Evolutionary conservation across 64 coral and sea anemone species (phyloP), one percentile per base, ranked within the genome.

Genomic region (Stichodactyla mertensii): DNA sequence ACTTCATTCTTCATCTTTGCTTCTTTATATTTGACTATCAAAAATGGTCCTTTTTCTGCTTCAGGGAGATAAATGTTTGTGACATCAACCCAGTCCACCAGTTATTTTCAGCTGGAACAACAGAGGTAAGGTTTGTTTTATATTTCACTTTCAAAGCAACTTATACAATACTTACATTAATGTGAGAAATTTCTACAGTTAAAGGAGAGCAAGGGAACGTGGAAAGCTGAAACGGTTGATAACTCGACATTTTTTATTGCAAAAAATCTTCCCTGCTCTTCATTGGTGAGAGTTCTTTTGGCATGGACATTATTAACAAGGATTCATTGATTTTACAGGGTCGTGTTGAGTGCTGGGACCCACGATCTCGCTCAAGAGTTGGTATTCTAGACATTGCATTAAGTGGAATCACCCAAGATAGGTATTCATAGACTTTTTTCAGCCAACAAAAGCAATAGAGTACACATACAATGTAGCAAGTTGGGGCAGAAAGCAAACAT

Each of bases 311-410:
- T 20, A 14, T 15, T 5, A 19, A 3, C 9, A 58, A 60, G 60
- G 4, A 20, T 55, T 31, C 52, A 9, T 70, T 51, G 27, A 61
- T 61, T 79, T 67, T 61, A 66, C 83, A 98, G 95, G 95, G 95
- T 20, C 87, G 87, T 82, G 90, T 98, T 4, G 95, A 98, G 85
- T 98, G 95, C 66, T 98, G 95, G 95, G 95, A 98, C 54, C 95
- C 95, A 57, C 56, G 95, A 80, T 98, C 95, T 36, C 83, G 95
- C 27, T 92, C 87, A 14, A 88, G 95, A 20, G 92, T 94, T 71
- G 95, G 95, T 70, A 27, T 92, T 64, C 61, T 98, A 82, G 95
- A 98, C 85, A 52, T 98, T 83, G 95, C 83, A 61, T 53, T 92
- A 6, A 89, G 84, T 89, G 92, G 89, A 89, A 59, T 92, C 61